These are phyloP conservation scores for Semibalanus balanoides DNA, from an alignment of 1,140 invertebrate genomes.

Conservation along the genomic window DNA sequence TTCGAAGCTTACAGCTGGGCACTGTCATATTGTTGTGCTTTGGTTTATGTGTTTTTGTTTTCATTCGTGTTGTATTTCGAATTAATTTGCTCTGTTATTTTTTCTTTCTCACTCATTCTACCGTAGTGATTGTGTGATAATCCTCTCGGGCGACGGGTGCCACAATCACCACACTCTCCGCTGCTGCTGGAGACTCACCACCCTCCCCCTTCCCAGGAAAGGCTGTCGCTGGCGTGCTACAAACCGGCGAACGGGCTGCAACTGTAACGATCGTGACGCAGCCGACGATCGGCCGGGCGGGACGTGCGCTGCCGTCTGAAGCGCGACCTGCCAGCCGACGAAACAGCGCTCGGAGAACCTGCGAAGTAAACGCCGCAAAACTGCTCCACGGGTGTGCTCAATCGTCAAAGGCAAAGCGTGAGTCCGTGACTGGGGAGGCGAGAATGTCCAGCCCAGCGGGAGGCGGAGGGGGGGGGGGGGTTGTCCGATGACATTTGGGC, in stretches of 20 bases:
- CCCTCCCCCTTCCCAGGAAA: background rate
- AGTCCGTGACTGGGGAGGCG: constrained; percentile 15
- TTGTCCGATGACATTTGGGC: too few relatives aligned
- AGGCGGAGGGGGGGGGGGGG: background rate
- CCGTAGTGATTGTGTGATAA: too few relatives aligned
- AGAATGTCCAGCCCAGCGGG: too few relatives aligned
- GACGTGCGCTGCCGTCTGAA: constrained; percentile 73
- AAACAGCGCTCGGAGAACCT: constrained; percentile 65
- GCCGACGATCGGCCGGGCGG: constrained; percentile 72
- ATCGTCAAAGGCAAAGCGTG: constrained; percentile 73
- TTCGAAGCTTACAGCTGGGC: too few relatives aligned
- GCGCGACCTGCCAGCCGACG: constrained; percentile 54
- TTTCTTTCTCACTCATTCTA: too few relatives aligned
- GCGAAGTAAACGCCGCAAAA: constrained; percentile 68
- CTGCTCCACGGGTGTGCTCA: constrained; percentile 77
- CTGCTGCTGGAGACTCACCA: too few relatives aligned
- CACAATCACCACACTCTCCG: too few relatives aligned
- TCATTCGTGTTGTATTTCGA: too few relatives aligned
- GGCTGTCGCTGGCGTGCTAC: constrained; percentile 57
- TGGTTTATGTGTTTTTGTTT: too few relatives aligned
- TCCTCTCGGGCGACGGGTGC: too few relatives aligned
- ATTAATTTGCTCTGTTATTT: too few relatives aligned
- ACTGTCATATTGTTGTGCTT: too few relatives aligned
- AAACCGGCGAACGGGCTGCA: constrained; percentile 96
- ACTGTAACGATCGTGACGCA: constrained; percentile 67